Percentiles rank a stretch among this genome's conserved stretches.
phyloP scores from a whole-genome alignment of 1,140 invertebrate genomes.

The Drosophila ananassae region DNA sequence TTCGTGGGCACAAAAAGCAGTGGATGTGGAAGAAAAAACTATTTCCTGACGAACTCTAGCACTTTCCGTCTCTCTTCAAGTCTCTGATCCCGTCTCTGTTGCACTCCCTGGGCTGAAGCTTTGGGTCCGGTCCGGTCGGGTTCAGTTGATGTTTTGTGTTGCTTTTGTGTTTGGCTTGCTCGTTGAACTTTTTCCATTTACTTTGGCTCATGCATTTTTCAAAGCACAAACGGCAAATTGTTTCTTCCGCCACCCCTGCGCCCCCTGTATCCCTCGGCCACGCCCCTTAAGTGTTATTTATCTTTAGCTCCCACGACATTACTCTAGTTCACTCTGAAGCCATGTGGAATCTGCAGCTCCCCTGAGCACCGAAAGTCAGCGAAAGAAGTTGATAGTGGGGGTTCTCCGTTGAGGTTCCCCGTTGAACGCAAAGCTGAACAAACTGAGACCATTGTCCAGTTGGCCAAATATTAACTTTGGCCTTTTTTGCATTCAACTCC shows the following conservation, averaged over 20 bases:
- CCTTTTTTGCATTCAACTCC: slow-evolving; percentile 51
- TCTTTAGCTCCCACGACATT: slow-evolving; percentile 79
- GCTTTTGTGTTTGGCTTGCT: slow-evolving; percentile 65
- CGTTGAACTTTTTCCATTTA: slow-evolving; percentile 80
- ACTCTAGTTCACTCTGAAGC: slow-evolving; percentile 68
- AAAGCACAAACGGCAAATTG: slow-evolving; percentile 81
- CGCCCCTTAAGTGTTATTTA: slow-evolving; percentile 77
- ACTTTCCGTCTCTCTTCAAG: slow-evolving; percentile 1
- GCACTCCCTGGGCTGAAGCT: not conserved
- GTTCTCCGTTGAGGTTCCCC: not conserved
- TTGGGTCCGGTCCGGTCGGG: not conserved
- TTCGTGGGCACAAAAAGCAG: slow-evolving; percentile 43
- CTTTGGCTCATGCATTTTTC: slow-evolving; percentile 81
- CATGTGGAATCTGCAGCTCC: slow-evolving; percentile 62
- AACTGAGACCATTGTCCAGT: slow-evolving; percentile 67
- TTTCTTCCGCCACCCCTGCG: slow-evolving; percentile 52
- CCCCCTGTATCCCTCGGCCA: slow-evolving; percentile 18
- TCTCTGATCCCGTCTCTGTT: slow-evolving; percentile 1
- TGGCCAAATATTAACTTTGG: slow-evolving; percentile 76
- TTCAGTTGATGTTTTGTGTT: slow-evolving; percentile 38
- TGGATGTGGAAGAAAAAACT: slow-evolving; percentile 32
- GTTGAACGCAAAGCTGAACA: not conserved
- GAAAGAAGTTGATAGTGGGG: slow-evolving; percentile 24
- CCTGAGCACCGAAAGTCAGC: slow-evolving; percentile 8
- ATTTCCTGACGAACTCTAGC: slow-evolving; percentile 41